A percentile compares a stretch with the other conserved stretches of the same genome.
These are phyloP conservation scores for Pyralis farinalis DNA, from an alignment of 2,888 invertebrate species.

Conservation along the genomic window DNA sequence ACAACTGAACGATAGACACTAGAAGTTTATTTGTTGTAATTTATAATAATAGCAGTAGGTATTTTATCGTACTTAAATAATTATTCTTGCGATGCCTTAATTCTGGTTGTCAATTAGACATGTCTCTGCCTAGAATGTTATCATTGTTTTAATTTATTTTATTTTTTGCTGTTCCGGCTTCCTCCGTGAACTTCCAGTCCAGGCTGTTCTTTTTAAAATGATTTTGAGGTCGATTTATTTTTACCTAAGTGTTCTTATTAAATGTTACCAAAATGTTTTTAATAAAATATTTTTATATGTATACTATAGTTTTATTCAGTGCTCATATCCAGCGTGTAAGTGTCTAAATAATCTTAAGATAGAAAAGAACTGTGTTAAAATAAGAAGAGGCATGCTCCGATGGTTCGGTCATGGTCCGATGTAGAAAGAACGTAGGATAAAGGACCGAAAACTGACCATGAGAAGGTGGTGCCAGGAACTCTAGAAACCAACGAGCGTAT, in stretches of 20 bases:
- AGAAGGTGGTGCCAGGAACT: too few relatives aligned
- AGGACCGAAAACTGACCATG: too few relatives aligned
- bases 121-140: slow-evolving; percentile 79
- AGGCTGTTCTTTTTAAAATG: slow-evolving; percentile 81
- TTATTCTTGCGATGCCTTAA: slow-evolving; percentile 83
- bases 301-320: slow-evolving; percentile 49
- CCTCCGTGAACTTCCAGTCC: slow-evolving; percentile 80
- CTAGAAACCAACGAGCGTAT: too few relatives aligned
- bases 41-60: slow-evolving; percentile 80
- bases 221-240: slow-evolving; percentile 82
- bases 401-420: too few relatives aligned
- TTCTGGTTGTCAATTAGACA: slow-evolving; percentile 83
- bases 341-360: too few relatives aligned
- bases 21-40: slow-evolving; percentile 79
- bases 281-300: slow-evolving; percentile 83
- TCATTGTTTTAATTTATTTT: slow-evolving; percentile 77
- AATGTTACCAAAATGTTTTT: slow-evolving; percentile 83
- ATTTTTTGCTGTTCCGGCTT: slow-evolving; percentile 79
- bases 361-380: too few relatives aligned
- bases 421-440: too few relatives aligned
- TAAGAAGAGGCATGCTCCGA: too few relatives aligned
- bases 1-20: slow-evolving; percentile 63
- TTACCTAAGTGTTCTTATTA: slow-evolving; percentile 83
- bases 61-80: slow-evolving; percentile 81
- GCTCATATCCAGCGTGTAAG: background rate